These are phyloP conservation scores for Drosophila setifemur DNA, from an alignment of 1,140 invertebrate species.

Conservation along the genomic window DNA sequence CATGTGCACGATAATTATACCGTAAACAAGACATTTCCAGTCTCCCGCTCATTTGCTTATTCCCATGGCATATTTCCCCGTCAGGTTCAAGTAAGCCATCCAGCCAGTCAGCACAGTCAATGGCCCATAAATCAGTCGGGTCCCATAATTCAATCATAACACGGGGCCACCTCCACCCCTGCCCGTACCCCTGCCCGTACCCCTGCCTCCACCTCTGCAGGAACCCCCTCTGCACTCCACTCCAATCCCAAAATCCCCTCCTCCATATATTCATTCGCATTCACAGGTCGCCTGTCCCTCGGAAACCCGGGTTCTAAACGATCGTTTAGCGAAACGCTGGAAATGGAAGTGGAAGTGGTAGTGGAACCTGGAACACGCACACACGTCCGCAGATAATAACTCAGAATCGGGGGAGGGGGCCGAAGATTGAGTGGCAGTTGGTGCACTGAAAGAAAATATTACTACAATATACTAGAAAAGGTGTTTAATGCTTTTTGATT, in stretches of 20 bases:
- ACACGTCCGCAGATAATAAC: constrained; percentile 54
- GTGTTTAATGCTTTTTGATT: not conserved
- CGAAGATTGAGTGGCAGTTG: not conserved
- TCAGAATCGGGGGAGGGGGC: constrained; percentile 13
- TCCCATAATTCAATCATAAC: constrained; percentile 64
- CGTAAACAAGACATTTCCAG: constrained; percentile 11
- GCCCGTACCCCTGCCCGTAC: no score
- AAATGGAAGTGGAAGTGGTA: not conserved
- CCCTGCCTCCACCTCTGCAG: no score
- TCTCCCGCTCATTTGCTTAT: not conserved
- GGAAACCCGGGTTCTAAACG: constrained; percentile 59
- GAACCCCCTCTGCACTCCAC: no score
- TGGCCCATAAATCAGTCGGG: constrained; percentile 59
- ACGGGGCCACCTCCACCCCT: constrained; percentile 19
- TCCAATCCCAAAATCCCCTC: no score
- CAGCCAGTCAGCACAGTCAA: constrained; percentile 38
- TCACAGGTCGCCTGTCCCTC: constrained; percentile 8
- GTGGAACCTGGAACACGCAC: constrained; percentile 29
- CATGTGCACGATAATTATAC: constrained; percentile 8
- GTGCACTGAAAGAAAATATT: constrained; percentile 4
- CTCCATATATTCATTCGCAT: constrained; percentile 17
- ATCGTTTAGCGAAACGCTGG: constrained; percentile 54
- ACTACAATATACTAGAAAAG: no score
- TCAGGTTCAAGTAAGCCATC: constrained; percentile 26
- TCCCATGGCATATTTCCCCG: not conserved